These are phyloP conservation scores for Podarcis raffonei DNA, from an alignment of 2,113 vertebrate genomes.

Conservation along the genomic window DNA sequence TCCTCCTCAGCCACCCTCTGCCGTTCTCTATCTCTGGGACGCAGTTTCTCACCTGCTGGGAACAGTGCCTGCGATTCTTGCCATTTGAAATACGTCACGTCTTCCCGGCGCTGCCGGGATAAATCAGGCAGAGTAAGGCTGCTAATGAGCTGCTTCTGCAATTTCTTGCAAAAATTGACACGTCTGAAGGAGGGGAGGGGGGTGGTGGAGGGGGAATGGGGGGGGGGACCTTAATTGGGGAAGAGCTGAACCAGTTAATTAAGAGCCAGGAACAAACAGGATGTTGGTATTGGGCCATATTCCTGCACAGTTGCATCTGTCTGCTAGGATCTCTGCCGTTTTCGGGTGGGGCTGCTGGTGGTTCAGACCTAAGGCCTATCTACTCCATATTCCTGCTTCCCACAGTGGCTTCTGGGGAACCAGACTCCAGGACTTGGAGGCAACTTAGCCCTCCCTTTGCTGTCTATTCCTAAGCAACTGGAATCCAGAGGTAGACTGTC, in stretches of 20 bases:
- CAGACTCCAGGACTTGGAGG: neutral
- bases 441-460: neutral
- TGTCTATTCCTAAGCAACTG: neutral
- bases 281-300: neutral
- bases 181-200: neutral
- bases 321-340: neutral
- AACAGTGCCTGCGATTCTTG: conserved; percentile 8
- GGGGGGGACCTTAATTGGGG: conserved; percentile 3
- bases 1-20: neutral
- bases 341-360: neutral
- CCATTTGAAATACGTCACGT: conserved; percentile 22
- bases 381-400: neutral
- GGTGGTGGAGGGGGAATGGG: neutral
- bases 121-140: conserved; percentile 11
- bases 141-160: conserved; percentile 39
- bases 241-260: conserved; percentile 34
- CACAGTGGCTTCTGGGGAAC: neutral
- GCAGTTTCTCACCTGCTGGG: neutral
- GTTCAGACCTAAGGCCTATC: neutral
- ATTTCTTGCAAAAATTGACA: conserved; percentile 33
- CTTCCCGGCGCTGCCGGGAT: neutral
- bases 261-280: neutral
- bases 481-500: neutral
- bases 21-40: neutral
- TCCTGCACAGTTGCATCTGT: neutral